Percentiles rank a stretch among this genome's conserved stretches.
Evolutionary conservation across 2,113 vertebrate genomes (phyloP).

Genomic region (Alethe diademata): DNA sequence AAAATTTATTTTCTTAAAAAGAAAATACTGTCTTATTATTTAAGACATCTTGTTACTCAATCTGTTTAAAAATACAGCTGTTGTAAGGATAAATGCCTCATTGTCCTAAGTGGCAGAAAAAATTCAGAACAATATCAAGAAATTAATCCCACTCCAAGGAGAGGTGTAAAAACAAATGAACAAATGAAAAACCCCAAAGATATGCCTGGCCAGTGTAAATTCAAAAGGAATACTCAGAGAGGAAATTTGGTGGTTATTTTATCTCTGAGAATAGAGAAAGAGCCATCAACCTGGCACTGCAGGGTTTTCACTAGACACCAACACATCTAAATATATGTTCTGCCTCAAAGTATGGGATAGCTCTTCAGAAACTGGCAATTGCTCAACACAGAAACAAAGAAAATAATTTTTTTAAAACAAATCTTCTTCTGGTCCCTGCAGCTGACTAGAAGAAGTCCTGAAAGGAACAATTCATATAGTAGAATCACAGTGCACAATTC

Average conservation of each 20-base stretch:
- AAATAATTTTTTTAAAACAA: neutral
- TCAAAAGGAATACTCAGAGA: neutral
- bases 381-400: neutral
- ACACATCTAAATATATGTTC: neutral
- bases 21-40: neutral
- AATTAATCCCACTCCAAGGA: neutral
- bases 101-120: neutral
- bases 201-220: neutral
- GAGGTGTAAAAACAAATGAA: neutral
- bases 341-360: neutral
- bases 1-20: slow-evolving; percentile 45
- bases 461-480: neutral
- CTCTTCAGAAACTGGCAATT: neutral
- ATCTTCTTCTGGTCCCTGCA: neutral
- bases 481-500: neutral
- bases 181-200: neutral
- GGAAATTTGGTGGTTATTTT: neutral
- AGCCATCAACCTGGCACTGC: neutral
- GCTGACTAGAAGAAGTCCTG: neutral
- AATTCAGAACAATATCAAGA: neutral
- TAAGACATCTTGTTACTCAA: neutral
- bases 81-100: neutral
- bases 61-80: slow-evolving; percentile 8
- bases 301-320: neutral
- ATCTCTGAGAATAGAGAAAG: neutral